phyloP scores from a whole-genome alignment of 2,888 invertebrate species.

The Automeris io region DNA sequence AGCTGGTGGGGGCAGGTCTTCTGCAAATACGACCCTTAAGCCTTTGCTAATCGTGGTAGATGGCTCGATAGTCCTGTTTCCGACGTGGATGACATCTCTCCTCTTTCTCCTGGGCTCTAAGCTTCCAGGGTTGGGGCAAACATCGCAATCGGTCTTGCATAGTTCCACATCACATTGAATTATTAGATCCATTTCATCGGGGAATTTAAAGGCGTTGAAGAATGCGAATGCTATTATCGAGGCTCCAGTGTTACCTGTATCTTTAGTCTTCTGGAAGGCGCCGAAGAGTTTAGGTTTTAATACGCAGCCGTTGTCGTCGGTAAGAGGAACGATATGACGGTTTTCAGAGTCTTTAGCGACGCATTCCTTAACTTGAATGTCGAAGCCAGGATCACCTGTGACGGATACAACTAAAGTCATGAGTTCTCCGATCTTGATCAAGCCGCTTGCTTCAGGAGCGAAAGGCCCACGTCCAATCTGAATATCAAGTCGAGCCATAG shows the following conservation, averaged over 20 bases:
- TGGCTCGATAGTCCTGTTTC: slow-evolving; percentile 74
- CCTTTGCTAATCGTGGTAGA: slow-evolving; percentile 80
- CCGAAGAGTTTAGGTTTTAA: slow-evolving; percentile 88
- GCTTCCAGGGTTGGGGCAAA: slow-evolving; percentile 82
- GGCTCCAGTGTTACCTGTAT: slow-evolving; percentile 84
- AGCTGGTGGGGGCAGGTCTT: slow-evolving; percentile 74
- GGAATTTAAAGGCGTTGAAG: slow-evolving; percentile 90
- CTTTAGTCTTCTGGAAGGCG: slow-evolving; percentile 87
- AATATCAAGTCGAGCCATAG: slow-evolving; percentile 86
- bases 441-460: slow-evolving; percentile 84
- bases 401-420: slow-evolving; percentile 89
- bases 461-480: slow-evolving; percentile 87
- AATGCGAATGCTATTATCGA: slow-evolving; percentile 86
- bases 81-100: slow-evolving; percentile 59
- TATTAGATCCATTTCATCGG: slow-evolving; percentile 88
- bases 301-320: slow-evolving; percentile 86
- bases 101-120: slow-evolving; percentile 65
- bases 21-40: slow-evolving; percentile 81
- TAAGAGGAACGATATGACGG: slow-evolving; percentile 80
- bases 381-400: slow-evolving; percentile 87
- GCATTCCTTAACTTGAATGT: slow-evolving; percentile 86
- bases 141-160: slow-evolving; percentile 87
- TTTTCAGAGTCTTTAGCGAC: slow-evolving; percentile 83
- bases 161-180: slow-evolving; percentile 89
- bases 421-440: slow-evolving; percentile 88